These are phyloP conservation scores for Macrosoma leucophasiata DNA, from an alignment of 2,888 invertebrate species.

Conservation along the genomic window DNA sequence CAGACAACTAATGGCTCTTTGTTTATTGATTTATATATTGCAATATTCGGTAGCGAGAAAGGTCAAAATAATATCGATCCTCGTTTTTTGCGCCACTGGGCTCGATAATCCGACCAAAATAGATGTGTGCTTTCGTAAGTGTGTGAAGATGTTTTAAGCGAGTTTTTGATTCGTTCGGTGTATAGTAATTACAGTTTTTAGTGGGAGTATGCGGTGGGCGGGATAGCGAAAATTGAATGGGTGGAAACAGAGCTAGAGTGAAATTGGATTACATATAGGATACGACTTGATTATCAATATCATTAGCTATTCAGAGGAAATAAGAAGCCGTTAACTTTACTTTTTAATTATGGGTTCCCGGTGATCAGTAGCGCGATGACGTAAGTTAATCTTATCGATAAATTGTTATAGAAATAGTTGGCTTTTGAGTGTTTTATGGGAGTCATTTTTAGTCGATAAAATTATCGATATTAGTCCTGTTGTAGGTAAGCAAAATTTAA, in stretches of 20 bases:
- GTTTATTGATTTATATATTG: conserved; percentile 72
- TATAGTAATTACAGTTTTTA: conserved; percentile 50
- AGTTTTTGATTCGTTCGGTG: conserved; percentile 39
- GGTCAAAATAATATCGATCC: conserved; percentile 49
- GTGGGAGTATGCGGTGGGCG: conserved; percentile 50
- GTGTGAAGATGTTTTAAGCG: conserved; percentile 22
- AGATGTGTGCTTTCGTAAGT: conserved; percentile 28
- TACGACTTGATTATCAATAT: conserved; percentile 47
- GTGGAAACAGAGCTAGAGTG: conserved; percentile 38
- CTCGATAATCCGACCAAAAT: conserved; percentile 36
- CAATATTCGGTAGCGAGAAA: conserved; percentile 69
- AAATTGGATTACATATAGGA: conserved; percentile 33
- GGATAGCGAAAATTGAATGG: conserved; percentile 57
- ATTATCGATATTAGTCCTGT: no score
- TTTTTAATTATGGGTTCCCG: no score
- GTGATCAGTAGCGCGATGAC: no score
- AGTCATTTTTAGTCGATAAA: no score
- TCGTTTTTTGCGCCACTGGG: conserved; percentile 55
- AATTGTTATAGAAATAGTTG: no score
- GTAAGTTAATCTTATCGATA: no score
- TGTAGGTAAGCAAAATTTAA: no score
- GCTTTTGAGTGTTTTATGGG: no score
- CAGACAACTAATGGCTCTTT: conserved; percentile 72
- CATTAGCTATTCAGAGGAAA: conserved; percentile 29
- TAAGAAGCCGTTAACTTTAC: conserved; percentile 16